phyloP scores from a whole-genome alignment of 2,797 vertebrate species.

The Linurgus olivaceus region DNA sequence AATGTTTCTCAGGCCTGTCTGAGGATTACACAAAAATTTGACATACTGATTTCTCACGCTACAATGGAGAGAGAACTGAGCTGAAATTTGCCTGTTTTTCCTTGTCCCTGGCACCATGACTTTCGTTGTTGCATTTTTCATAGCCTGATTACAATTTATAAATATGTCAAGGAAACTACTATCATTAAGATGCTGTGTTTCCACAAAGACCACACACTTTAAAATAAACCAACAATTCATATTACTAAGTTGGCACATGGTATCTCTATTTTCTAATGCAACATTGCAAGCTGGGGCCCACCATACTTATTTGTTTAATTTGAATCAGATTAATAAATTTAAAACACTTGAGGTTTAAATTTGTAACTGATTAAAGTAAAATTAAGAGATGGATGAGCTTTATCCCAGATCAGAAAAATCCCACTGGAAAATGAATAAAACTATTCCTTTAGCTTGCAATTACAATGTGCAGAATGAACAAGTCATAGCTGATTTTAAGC shows the following conservation, averaged over 20 bases:
- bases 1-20: neutral
- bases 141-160: slow-evolving; percentile 18
- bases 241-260: neutral
- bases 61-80: neutral
- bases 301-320: neutral
- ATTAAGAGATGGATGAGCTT: neutral
- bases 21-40: neutral
- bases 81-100: neutral
- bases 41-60: neutral
- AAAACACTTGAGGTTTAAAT: neutral
- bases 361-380: neutral
- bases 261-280: neutral
- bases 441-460: neutral
- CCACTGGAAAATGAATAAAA: neutral
- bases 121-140: neutral
- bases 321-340: neutral
- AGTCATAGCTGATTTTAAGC: neutral
- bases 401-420: neutral
- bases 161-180: neutral
- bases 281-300: neutral
- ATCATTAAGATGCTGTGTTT: neutral
- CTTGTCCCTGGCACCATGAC: neutral
- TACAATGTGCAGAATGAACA: neutral
- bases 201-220: slow-evolving; percentile 20
- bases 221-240: neutral